A percentile compares a stretch with the other conserved stretches of the same genome.
phyloP scores from a whole-genome alignment of 2,797 vertebrate genomes.

The Urocyon cinereoargenteus region DNA sequence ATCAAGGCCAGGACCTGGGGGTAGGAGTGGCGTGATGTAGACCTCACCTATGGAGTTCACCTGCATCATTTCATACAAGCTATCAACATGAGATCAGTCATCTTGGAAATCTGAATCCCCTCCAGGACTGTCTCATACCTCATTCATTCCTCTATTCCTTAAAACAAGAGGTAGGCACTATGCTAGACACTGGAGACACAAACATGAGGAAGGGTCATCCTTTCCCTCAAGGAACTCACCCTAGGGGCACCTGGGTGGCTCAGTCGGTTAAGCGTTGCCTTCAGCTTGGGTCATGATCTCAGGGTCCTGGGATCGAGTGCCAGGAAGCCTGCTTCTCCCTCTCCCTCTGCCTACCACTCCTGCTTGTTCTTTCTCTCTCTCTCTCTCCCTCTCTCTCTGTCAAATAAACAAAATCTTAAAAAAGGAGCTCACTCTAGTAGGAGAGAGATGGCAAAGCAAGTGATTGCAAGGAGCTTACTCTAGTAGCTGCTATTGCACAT shows the following conservation, averaged over 20 bases:
- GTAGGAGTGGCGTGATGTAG: not conserved
- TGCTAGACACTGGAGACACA: not conserved
- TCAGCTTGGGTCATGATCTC: too few species aligned
- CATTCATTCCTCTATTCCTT: not conserved
- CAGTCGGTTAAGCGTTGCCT: too few species aligned
- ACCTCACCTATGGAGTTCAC: not conserved
- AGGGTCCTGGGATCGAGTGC: too few species aligned
- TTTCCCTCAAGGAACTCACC: not conserved
- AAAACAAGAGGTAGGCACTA: not conserved
- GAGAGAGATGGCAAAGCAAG: not conserved
- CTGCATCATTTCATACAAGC: not conserved
- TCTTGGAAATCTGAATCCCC: not conserved
- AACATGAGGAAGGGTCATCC: not conserved
- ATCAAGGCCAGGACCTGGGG: not conserved
- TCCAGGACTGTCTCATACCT: not conserved
- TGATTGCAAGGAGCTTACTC: not conserved
- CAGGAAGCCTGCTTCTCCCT: too few species aligned
- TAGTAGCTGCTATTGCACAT: not conserved
- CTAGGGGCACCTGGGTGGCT: not conserved
- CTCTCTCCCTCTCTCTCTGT: too few species aligned
- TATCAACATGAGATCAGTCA: not conserved
- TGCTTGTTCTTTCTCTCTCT: too few species aligned
- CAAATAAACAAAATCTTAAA: too few species aligned
- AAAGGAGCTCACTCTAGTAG: not conserved
- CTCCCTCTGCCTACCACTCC: too few species aligned